A percentile compares a stretch with the other conserved stretches of the same genome.
Evolutionary conservation across 2,888 invertebrate species (phyloP).

Genomic region (Germaria angustata): DNA sequence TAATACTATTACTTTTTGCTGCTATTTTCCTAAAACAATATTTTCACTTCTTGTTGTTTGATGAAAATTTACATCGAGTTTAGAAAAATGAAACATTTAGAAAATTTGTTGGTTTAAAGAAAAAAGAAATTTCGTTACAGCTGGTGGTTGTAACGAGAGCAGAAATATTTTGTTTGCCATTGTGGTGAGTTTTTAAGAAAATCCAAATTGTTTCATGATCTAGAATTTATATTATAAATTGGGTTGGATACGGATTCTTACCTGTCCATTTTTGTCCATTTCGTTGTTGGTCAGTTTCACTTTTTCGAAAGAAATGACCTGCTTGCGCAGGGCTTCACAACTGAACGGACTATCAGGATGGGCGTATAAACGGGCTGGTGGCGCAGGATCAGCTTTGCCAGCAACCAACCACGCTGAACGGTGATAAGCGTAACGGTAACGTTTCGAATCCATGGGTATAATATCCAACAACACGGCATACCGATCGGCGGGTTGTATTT

Average conservation of each 20-base stretch:
- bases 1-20: neutral
- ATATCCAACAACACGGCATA: constrained; percentile 97
- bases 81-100: neutral
- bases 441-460: constrained; percentile 96
- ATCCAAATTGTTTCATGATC: neutral
- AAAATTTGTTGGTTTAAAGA: neutral
- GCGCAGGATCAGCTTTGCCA: constrained; percentile 98
- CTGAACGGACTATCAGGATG: constrained; percentile 98
- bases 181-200: neutral
- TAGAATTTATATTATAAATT: too few species aligned
- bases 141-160: neutral
- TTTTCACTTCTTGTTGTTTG: constrained; percentile 25
- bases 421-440: constrained; percentile 98
- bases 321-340: constrained; percentile 96
- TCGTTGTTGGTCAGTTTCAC: constrained; percentile 99
- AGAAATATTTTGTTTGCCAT: too few species aligned
- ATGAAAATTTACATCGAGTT: neutral
- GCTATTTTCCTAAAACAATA: neutral
- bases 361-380: constrained; percentile 94
- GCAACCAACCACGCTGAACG: constrained; percentile 98
- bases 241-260: too few species aligned
- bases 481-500: constrained; percentile 87
- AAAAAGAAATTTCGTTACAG: constrained; percentile 9
- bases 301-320: constrained; percentile 98
- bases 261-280: constrained; percentile 97